Base-by-base conservation (phyloP, 2,797 vertebrate genomes). In the Schizopygopsis pylzovi region DNA sequence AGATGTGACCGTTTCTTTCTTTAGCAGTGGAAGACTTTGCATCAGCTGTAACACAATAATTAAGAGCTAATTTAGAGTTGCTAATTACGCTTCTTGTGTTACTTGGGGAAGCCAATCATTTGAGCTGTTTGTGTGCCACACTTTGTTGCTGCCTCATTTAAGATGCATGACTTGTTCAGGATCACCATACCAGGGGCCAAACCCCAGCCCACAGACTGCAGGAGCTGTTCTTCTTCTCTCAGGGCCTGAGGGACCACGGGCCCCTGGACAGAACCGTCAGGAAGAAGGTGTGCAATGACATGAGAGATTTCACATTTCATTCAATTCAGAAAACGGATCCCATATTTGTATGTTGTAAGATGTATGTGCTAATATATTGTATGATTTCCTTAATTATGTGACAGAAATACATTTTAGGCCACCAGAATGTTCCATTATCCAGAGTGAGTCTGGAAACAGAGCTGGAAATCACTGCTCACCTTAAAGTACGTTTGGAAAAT, bases 381-480 rank as follows among this genome's bases (percentile, higher is more conserved):
- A 15, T 5, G 25, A 45, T 65, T 49, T 18, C 9, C 15, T 80
- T 47, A 20, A 43, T 12, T 72, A 9, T 61, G 15, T 61, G 41
- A 73, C n/a, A 93, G 92, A 92, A 89, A 81, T 85, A 77, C 84
- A 63, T 25, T 47, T 87, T 90, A 81, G 86, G 81, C 41, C 88
- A 89, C 39, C 91, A 88, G 88, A 86, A 85, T 45, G 71, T 87
- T 70, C 85, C 90, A 28, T 86, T 89, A 63, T 81, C 87, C 85
- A 93, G 89, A 85, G 28, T 92, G 67, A 93, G 87, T 41, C 86
- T 86, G 28, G 87, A 93, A 85, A 92, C 87, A 8, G 87, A 91
- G 1, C 81, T 79, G 10, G 88, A 89, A 61, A 90, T 93, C 49
- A 91, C 86, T 52, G 79, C 85, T 16, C 91, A 92, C 80, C 92